These are phyloP conservation scores for Colletes collaris DNA, from an alignment of 2,888 invertebrate genomes.

Conservation along the genomic window DNA sequence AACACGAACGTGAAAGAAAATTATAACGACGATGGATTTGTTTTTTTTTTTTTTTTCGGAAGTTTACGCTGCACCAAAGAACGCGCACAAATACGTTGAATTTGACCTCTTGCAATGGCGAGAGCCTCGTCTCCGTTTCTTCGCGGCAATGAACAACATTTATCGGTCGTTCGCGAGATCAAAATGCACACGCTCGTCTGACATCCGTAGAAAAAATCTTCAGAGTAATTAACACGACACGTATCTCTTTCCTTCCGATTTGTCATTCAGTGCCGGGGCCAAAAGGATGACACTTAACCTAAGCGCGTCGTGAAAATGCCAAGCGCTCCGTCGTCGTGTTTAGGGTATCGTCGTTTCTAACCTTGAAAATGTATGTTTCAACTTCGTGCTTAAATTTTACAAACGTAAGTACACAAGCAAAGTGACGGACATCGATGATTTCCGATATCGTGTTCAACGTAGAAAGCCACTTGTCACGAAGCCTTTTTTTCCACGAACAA, in stretches of 20 bases:
- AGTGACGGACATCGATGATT: slow-evolving; percentile 9
- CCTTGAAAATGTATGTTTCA: slow-evolving; percentile 26
- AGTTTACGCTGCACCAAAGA: slow-evolving; percentile 37
- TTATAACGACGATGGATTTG: slow-evolving; percentile 2
- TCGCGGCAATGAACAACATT: slow-evolving; percentile 18
- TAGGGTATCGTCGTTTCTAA: slow-evolving; percentile 21
- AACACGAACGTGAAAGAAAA: slow-evolving; percentile 17
- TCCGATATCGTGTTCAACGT: slow-evolving; percentile 17
- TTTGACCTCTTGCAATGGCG: slow-evolving; percentile 48
- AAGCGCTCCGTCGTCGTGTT: slow-evolving; percentile 17
- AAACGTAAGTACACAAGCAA: slow-evolving; percentile 19
- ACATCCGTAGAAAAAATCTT: slow-evolving; percentile 13
- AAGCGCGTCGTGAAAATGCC: slow-evolving; percentile 30
- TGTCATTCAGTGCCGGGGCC: slow-evolving; percentile 26
- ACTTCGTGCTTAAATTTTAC: slow-evolving; percentile 4
- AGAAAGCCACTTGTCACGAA: slow-evolving; percentile 7
- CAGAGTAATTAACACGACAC: slow-evolving; percentile 9
- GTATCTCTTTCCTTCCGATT: slow-evolving; percentile 7
- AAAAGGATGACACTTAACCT: slow-evolving; percentile 49
- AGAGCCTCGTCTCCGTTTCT: slow-evolving; percentile 15
- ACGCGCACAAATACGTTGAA: slow-evolving; percentile 26
- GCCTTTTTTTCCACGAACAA: neutral
- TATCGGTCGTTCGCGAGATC: slow-evolving; percentile 3
- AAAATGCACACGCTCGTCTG: neutral
- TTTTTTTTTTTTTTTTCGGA: slow-evolving; percentile 21